Conservation (phyloP, 1,140 invertebrate genomes). For the Drosophila pseudoobscura region DNA sequence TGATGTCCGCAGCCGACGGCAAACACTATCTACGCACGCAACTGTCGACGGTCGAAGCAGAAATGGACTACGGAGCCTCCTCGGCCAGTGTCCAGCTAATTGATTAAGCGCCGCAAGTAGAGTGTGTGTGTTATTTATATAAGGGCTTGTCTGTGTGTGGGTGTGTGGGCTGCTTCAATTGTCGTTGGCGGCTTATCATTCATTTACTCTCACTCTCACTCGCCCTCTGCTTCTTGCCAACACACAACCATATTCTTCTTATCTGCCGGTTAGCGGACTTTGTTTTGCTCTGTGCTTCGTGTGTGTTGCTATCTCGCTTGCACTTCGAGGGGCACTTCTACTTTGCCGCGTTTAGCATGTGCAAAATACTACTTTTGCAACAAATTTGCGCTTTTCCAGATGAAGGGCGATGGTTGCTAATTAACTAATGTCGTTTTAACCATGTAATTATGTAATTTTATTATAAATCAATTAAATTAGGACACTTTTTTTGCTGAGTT, state of each 20-base stretch:
- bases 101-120: constrained; percentile 52
- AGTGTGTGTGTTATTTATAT: constrained; percentile 19
- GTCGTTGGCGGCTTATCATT: constrained; percentile 51
- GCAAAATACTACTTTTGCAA: constrained; percentile 13
- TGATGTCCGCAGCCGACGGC: background rate
- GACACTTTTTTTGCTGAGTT: constrained; percentile 27
- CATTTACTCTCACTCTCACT: constrained; percentile 10
- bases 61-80: constrained; percentile 28
- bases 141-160: constrained; percentile 11
- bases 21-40: constrained; percentile 55
- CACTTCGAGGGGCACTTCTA: constrained; percentile 10
- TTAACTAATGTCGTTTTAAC: constrained; percentile 14
- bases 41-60: constrained; percentile 41
- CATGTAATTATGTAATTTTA: constrained; percentile 28
- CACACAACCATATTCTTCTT: constrained; percentile 2
- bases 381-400: constrained; percentile 4
- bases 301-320: constrained; percentile 58
- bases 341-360: constrained; percentile 37
- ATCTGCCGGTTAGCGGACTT: constrained; percentile 57
- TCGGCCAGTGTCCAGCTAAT: constrained; percentile 63
- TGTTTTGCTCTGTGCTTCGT: constrained; percentile 40
- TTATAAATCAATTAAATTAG: constrained; percentile 28
- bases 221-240: constrained; percentile 8
- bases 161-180: constrained; percentile 34
- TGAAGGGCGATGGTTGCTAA: constrained; percentile 12